Evolutionary conservation across 2,888 invertebrate genomes (phyloP), one percentile per base, ranked within the genome.

Genomic region (Zaprionus lineosus): DNA sequence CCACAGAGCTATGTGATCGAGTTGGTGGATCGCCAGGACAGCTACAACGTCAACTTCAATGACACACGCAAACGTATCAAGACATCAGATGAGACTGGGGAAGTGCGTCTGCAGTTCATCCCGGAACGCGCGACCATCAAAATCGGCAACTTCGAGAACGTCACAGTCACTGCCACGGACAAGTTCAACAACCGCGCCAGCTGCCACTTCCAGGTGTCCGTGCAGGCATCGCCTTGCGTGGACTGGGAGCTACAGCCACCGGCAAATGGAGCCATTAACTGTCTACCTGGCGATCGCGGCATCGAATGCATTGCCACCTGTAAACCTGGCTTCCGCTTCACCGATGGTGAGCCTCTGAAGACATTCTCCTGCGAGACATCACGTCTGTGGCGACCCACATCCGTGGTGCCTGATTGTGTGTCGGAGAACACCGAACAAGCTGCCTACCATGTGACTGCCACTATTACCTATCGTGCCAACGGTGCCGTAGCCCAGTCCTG

Each of bases 391-490:
- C 92, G 93, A 6, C 98, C 98, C 1, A 93, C 94, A 1, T 95
- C 96, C 5, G 95, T 97, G 37, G 97, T 98, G 14, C 98, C 98
- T 0, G 97, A 98, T 86, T 98, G 98, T 89, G 97, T 98, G 14
- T 97, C 97, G 2, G 97, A 97, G 92, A 96, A 97, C 89, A 97
- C 97, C 9, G 96, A 97, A 88, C 96, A 97, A 91, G 97, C 97
- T n/a, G 95, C 96, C 64, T 97, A 97, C 81, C 97, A 97, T 81
- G 96, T 97, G 0, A 94, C 96, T 0, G 95, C 97, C 0, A 93
- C 95, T 15, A 94, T 97, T 0, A 95, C 94, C 33, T 98, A 97
- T 87, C 92, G 97, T 61, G 96, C 97, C 7, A 96, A 97, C 71
- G 97, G 97, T 15, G 97, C 96, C 6, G 96, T 97, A 2, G 95